Percentiles rank a stretch among this genome's conserved stretches.
Evolutionary conservation across 2,113 vertebrate species (phyloP).

Genomic region (Mustelus asterias): DNA sequence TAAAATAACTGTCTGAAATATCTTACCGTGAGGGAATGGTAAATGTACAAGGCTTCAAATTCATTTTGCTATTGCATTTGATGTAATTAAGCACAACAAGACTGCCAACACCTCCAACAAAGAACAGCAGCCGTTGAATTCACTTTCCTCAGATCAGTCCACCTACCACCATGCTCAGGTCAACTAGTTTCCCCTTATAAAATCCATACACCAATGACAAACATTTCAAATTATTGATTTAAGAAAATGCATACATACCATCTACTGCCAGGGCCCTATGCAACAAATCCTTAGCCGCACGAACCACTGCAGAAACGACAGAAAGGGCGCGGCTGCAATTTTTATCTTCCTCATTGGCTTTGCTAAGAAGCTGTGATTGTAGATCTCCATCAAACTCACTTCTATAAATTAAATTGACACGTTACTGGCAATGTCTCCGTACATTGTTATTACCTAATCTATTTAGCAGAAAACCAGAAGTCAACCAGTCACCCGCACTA

Average conservation of each 20-base stretch:
- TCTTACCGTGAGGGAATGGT: neutral
- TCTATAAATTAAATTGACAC: conserved; percentile 52
- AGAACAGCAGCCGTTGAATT: neutral
- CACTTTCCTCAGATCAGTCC: neutral
- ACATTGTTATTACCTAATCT: neutral
- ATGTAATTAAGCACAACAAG: neutral
- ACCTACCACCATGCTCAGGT: neutral
- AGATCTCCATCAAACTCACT: conserved; percentile 96
- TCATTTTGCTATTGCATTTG: neutral
- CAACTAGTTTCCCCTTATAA: neutral
- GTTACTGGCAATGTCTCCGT: neutral
- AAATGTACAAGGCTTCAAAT: neutral
- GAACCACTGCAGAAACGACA: conserved; percentile 89
- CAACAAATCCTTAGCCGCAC: conserved; percentile 89
- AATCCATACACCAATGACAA: neutral
- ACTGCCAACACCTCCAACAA: neutral
- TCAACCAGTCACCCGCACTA: neutral
- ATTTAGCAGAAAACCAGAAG: neutral
- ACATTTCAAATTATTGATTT: conserved; percentile 7
- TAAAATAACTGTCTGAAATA: neutral
- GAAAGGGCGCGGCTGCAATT: conserved; percentile 92
- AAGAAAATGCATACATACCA: conserved; percentile 61
- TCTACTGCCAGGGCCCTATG: conserved; percentile 95
- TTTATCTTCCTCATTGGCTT: conserved; percentile 98
- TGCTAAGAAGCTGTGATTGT: conserved; percentile 91